A percentile compares a stretch with the other conserved stretches of the same genome.
phyloP scores from a whole-genome alignment of 2,113 vertebrate genomes.

The Lonchura striata region DNA sequence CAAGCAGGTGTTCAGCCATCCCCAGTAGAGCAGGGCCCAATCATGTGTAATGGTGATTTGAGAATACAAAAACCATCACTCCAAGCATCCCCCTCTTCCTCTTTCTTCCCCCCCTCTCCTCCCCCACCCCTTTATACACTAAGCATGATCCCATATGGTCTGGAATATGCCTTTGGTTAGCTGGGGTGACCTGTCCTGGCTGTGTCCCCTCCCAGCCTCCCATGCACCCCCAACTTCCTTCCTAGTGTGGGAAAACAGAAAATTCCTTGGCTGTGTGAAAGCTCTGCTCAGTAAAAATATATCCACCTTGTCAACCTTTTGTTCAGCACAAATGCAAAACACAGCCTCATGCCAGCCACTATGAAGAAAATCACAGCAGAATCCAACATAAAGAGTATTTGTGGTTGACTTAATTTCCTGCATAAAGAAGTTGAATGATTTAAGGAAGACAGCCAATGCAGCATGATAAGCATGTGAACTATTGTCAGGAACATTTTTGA shows the following conservation, averaged over 20 bases:
- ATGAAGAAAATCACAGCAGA: neutral
- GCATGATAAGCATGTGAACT: neutral
- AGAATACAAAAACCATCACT: neutral
- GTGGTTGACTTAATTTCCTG: neutral
- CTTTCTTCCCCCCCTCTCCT: neutral
- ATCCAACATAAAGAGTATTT: neutral
- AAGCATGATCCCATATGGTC: neutral
- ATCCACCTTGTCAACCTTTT: neutral
- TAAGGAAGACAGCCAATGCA: neutral
- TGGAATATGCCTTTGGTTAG: neutral
- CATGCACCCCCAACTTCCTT: neutral
- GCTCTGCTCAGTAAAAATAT: neutral
- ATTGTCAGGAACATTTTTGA: neutral
- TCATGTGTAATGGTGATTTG: neutral
- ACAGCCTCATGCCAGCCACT: neutral
- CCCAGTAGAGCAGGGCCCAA: neutral
- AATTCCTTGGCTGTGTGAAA: neutral
- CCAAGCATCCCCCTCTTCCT: neutral
- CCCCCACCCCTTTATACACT: accelerated
- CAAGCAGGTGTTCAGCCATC: neutral
- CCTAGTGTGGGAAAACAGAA: neutral
- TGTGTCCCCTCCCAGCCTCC: neutral
- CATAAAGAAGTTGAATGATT: neutral
- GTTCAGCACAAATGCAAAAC: neutral
- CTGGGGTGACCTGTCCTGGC: neutral